phyloP scores from a whole-genome alignment of 2,797 vertebrate genomes.

The Tokudaia tokunoshimensis region DNA sequence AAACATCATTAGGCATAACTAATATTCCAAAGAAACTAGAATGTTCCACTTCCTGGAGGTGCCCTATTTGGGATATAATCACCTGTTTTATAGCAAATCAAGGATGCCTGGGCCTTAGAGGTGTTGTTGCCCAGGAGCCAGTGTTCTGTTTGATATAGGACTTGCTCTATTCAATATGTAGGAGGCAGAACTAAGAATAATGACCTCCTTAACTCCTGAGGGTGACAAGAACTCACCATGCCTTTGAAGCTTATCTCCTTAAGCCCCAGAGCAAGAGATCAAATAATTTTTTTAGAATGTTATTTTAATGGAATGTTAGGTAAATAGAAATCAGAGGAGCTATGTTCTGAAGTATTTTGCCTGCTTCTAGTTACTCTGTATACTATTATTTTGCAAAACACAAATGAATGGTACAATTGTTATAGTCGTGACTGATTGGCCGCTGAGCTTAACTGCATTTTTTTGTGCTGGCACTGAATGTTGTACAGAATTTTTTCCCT shows the following conservation, averaged over 20 bases:
- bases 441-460: not conserved
- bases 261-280: not conserved
- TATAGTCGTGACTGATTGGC: not conserved
- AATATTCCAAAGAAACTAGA: not conserved
- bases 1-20: not conserved
- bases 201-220: not conserved
- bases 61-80: not conserved
- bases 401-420: not conserved
- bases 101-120: not conserved
- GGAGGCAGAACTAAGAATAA: not conserved
- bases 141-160: not conserved
- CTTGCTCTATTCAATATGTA: not conserved
- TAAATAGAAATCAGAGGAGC: not conserved
- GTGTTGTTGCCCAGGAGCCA: not conserved
- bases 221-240: not conserved
- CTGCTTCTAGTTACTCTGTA: not conserved
- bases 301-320: slow-evolving; percentile 24
- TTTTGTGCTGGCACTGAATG: not conserved
- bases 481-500: not conserved
- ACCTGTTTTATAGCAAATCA: not conserved
- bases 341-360: not conserved
- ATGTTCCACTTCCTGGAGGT: not conserved
- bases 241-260: not conserved
- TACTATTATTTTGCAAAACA: not conserved
- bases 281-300: not conserved